Evolutionary conservation across 2,888 invertebrate genomes (phyloP).

Genomic region (Auanema freiburgensis): DNA sequence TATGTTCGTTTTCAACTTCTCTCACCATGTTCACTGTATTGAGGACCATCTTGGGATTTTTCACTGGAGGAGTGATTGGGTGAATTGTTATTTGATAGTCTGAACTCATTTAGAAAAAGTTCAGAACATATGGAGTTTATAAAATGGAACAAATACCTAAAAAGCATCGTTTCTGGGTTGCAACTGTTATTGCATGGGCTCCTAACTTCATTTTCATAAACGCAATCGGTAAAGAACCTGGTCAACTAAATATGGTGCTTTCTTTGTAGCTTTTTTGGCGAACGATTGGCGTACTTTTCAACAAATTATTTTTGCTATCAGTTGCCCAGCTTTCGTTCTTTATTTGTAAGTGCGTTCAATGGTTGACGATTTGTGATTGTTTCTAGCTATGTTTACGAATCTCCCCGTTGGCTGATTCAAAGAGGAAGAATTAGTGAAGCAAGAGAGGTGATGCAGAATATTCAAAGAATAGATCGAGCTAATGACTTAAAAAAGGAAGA

Average conservation of each 20-base stretch:
- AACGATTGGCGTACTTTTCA: slow-evolving; percentile 55
- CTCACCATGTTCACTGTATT: slow-evolving; percentile 50
- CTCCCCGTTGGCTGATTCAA: slow-evolving; percentile 57
- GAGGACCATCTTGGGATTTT: slow-evolving; percentile 52
- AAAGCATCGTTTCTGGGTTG: slow-evolving; percentile 56
- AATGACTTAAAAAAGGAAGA: slow-evolving; percentile 32
- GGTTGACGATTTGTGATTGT: too few species aligned
- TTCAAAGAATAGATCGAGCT: slow-evolving; percentile 40
- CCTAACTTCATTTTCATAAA: slow-evolving; percentile 57
- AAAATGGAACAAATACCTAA: slow-evolving; percentile 58
- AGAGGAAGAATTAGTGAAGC: slow-evolving; percentile 53
- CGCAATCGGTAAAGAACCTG: slow-evolving; percentile 8
- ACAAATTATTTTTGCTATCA: slow-evolving; percentile 38
- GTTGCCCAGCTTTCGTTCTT: slow-evolving; percentile 50
- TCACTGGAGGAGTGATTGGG: slow-evolving; percentile 58
- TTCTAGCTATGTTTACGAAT: slow-evolving; percentile 51
- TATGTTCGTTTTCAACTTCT: slow-evolving; percentile 29
- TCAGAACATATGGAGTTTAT: slow-evolving; percentile 47
- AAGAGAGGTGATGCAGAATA: slow-evolving; percentile 42
- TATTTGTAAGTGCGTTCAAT: slow-evolving; percentile 31
- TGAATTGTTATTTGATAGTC: slow-evolving; percentile 10
- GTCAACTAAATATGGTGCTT: too few species aligned
- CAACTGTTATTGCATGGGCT: slow-evolving; percentile 55
- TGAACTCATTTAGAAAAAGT: too few species aligned
- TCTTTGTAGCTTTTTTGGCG: slow-evolving; percentile 34